Evolutionary conservation across 2,888 invertebrate genomes (phyloP).

Genomic region (Galerucella calmariensis): DNA sequence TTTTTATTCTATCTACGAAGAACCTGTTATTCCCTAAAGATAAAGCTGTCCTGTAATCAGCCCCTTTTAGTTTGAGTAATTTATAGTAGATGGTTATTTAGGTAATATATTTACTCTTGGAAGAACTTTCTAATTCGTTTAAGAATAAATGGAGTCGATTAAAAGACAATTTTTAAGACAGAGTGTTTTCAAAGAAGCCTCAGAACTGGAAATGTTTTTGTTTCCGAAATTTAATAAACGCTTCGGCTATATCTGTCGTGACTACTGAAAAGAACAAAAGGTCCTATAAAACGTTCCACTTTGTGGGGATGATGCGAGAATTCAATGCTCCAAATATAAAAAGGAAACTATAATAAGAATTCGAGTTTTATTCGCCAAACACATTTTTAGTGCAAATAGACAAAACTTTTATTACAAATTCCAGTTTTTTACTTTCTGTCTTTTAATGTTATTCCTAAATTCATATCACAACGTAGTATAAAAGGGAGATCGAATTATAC

Average conservation of each 20-base stretch:
- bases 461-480: too few species aligned
- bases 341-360: background rate
- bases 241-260: background rate
- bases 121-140: background rate
- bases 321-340: background rate
- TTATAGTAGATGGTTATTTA: background rate
- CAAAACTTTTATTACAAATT: too few species aligned
- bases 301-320: background rate
- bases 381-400: too few species aligned
- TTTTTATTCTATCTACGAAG: background rate
- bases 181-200: background rate
- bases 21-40: slow-evolving; percentile 5
- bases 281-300: background rate
- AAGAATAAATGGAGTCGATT: background rate
- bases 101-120: background rate
- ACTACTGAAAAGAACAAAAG: background rate
- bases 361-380: too few species aligned
- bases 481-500: too few species aligned
- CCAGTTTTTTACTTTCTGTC: too few species aligned
- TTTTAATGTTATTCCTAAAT: too few species aligned
- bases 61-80: background rate
- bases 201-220: background rate
- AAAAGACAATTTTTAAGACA: background rate
- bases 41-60: slow-evolving; percentile 7
- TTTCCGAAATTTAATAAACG: background rate